phyloP scores from a whole-genome alignment of 2,797 vertebrate species.

The Eptatretus atami region DNA sequence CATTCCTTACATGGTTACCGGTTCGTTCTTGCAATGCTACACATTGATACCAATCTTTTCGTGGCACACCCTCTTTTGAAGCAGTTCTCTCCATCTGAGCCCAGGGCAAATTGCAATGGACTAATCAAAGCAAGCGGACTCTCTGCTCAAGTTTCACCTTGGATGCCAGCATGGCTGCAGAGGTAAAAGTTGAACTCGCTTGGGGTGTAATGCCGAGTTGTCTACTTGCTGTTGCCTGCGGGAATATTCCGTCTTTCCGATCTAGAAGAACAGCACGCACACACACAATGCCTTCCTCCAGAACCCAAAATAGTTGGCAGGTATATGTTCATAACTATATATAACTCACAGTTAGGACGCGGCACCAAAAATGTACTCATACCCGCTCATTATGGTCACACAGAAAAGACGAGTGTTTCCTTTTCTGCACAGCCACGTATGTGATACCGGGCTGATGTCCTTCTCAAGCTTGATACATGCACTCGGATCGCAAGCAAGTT shows the following conservation, averaged over 20 bases:
- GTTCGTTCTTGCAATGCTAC: too few species aligned
- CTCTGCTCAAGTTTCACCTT: constrained; percentile 23
- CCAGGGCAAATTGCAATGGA: too few species aligned
- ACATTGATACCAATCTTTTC: too few species aligned
- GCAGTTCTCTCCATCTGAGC: too few species aligned
- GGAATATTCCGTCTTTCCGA: constrained; percentile 95
- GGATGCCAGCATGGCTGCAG: constrained; percentile 94
- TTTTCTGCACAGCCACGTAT: constrained; percentile 87
- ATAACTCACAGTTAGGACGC: too few species aligned
- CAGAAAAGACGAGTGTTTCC: constrained; percentile 93
- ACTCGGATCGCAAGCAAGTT: constrained; percentile 70
- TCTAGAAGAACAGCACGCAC: constrained; percentile 17
- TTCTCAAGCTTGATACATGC: constrained; percentile 98
- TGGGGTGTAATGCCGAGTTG: constrained; percentile 90
- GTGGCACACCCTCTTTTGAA: too few species aligned
- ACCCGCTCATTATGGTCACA: constrained; percentile 81
- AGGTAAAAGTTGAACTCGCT: constrained; percentile 98
- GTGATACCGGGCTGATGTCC: constrained; percentile 95
- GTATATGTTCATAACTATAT: too few species aligned
- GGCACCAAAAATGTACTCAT: constrained; percentile 10
- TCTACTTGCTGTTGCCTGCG: constrained; percentile 92
- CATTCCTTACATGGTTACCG: too few species aligned
- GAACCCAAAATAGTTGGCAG: neutral
- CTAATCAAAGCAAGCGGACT: too few species aligned
- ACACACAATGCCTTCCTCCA: neutral